A percentile compares a stretch with the other conserved stretches of the same genome.
phyloP scores from a whole-genome alignment of 2,113 vertebrate genomes.

The Istiophorus platypterus region DNA sequence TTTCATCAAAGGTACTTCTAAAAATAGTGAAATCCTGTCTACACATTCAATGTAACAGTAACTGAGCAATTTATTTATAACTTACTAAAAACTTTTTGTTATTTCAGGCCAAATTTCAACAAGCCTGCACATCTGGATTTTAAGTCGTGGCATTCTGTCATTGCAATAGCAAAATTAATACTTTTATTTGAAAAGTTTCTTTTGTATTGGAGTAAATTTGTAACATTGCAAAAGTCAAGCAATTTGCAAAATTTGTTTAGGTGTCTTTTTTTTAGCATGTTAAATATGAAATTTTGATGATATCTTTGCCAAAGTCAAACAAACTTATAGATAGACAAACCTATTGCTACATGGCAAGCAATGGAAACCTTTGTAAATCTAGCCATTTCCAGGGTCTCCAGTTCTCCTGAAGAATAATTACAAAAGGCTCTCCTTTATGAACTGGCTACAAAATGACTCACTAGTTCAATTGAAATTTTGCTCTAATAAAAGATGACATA shows the following conservation, averaged over 20 bases:
- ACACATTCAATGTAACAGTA: neutral
- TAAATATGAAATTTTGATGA: neutral
- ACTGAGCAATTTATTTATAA: conserved; percentile 1
- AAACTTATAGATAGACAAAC: neutral
- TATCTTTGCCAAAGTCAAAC: neutral
- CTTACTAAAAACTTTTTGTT: neutral
- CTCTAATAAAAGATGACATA: conserved; percentile 55
- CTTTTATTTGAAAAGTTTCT: neutral
- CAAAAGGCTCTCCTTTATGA: conserved; percentile 25
- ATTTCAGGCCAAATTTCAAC: conserved; percentile 1
- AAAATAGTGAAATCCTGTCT: conserved; percentile 47
- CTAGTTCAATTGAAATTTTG: conserved; percentile 43
- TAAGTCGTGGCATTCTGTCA: neutral
- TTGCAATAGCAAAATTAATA: neutral
- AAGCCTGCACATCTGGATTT: neutral
- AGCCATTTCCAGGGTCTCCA: conserved; percentile 13
- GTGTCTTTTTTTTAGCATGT: neutral
- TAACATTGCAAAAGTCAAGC: neutral
- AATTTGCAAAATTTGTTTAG: neutral
- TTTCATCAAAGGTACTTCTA: conserved; percentile 38
- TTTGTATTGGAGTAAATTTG: neutral
- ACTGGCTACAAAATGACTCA: conserved; percentile 37
- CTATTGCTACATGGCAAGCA: neutral
- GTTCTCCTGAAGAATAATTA: conserved; percentile 37
- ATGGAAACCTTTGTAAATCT: conserved; percentile 14